Conservation (phyloP, 2,888 invertebrate genomes). For the Fragum whitleyi region DNA sequence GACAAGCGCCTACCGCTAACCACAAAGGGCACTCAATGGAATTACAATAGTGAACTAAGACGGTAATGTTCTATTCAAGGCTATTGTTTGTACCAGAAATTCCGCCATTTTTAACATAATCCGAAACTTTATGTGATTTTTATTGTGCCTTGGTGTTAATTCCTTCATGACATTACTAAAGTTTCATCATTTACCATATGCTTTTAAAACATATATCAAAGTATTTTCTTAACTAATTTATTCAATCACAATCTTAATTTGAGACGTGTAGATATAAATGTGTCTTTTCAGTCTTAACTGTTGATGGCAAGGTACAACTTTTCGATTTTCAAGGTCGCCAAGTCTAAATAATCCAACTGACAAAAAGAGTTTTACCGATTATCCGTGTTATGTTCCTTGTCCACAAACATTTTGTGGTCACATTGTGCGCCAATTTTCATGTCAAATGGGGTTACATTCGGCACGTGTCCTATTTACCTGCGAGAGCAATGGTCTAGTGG, state of each 20-base stretch:
- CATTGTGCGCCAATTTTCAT: constrained; percentile 18
- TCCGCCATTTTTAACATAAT: neutral
- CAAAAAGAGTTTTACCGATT: neutral
- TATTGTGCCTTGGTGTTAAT: neutral
- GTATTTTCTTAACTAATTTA: too few relatives aligned
- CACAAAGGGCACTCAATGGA: constrained; percentile 1
- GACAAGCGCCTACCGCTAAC: neutral
- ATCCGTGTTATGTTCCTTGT: neutral
- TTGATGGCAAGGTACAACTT: too few relatives aligned
- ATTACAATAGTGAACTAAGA: neutral
- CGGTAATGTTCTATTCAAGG: neutral
- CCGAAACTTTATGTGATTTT: constrained; percentile 18
- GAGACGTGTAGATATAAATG: too few relatives aligned
- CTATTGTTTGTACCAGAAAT: neutral
- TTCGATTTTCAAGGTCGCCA: too few relatives aligned
- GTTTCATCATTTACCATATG: too few relatives aligned
- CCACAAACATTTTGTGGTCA: constrained; percentile 11
- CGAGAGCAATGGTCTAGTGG: constrained; percentile 9
- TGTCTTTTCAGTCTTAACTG: too few relatives aligned
- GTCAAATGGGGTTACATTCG: constrained; percentile 16
- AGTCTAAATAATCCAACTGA: neutral
- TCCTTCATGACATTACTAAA: neutral
- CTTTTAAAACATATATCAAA: too few relatives aligned
- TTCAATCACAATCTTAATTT: too few relatives aligned
- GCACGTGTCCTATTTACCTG: constrained; percentile 11